A percentile compares a stretch with the other conserved stretches of the same genome.
Evolutionary conservation across 2,888 invertebrate species (phyloP).

Genomic region (Cantharis rufa): DNA sequence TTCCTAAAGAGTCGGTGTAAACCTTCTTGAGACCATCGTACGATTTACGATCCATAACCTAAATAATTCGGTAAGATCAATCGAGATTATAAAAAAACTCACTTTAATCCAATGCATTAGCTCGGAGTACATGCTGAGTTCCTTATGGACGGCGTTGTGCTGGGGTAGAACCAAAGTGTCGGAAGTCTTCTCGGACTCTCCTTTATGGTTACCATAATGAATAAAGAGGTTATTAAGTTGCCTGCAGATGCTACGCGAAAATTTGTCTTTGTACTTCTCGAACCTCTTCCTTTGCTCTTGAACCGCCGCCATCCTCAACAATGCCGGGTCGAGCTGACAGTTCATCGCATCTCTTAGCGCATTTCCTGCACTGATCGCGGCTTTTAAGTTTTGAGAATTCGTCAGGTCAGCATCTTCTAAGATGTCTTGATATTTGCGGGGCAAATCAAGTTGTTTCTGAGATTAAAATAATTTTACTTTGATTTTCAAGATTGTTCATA

Average conservation of each 20-base stretch:
- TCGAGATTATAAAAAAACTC: background rate
- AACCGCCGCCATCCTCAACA: conserved; percentile 72
- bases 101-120: conserved; percentile 90
- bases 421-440: conserved; percentile 67
- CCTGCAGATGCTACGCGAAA: conserved; percentile 81
- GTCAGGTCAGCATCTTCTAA: conserved; percentile 76
- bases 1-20: conserved; percentile 81
- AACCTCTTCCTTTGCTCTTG: conserved; percentile 80
- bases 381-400: conserved; percentile 63
- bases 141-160: conserved; percentile 80
- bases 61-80: conserved; percentile 10
- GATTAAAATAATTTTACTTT: conserved; percentile 30
- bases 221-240: conserved; percentile 95
- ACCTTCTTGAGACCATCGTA: conserved; percentile 81
- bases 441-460: conserved; percentile 71
- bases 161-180: conserved; percentile 72
- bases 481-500: conserved; percentile 8
- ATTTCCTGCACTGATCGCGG: conserved; percentile 72
- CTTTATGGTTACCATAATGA: conserved; percentile 80
- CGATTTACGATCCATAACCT: conserved; percentile 77
- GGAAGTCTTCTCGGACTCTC: conserved; percentile 61
- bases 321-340: conserved; percentile 66
- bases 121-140: conserved; percentile 84
- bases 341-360: conserved; percentile 77
- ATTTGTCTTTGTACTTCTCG: conserved; percentile 76